phyloP scores from a whole-genome alignment of 1,140 invertebrate species.

The Ceratosolen fusciceps region DNA sequence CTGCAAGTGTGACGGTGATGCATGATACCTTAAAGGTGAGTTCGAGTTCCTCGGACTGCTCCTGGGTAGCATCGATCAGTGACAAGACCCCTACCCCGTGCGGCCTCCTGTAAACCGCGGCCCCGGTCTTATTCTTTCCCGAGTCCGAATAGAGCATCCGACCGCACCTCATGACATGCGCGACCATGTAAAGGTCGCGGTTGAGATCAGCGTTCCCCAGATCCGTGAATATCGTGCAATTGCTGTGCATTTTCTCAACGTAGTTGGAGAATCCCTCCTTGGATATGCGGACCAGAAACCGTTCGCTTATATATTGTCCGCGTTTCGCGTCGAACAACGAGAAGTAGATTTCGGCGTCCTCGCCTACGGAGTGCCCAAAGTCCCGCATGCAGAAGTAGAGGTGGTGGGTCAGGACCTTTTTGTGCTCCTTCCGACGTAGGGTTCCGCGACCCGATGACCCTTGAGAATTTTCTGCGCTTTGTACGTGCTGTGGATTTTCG shows the following conservation, averaged over 20 bases:
- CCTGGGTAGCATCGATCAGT: conserved; percentile 75
- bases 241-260: conserved; percentile 88
- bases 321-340: conserved; percentile 87
- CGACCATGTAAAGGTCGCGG: conserved; percentile 87
- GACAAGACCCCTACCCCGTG: conserved; percentile 87
- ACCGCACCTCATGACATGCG: conserved; percentile 90
- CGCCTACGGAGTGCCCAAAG: conserved; percentile 87
- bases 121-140: conserved; percentile 77
- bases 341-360: conserved; percentile 90
- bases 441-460: conserved; percentile 84
- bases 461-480: conserved; percentile 84
- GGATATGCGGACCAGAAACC: conserved; percentile 89
- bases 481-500: conserved; percentile 76
- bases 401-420: conserved; percentile 84
- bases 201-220: conserved; percentile 85
- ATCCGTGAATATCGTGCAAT: conserved; percentile 90
- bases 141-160: conserved; percentile 88
- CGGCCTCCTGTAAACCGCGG: conserved; percentile 80
- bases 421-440: conserved; percentile 77
- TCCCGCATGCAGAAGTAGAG: conserved; percentile 90
- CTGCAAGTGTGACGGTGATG: too few relatives aligned
- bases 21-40: conserved; percentile 77
- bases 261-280: conserved; percentile 93
- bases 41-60: conserved; percentile 76
- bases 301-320: conserved; percentile 83